Conservation (phyloP, 2,797 vertebrate species). For the Brotula barbata region DNA sequence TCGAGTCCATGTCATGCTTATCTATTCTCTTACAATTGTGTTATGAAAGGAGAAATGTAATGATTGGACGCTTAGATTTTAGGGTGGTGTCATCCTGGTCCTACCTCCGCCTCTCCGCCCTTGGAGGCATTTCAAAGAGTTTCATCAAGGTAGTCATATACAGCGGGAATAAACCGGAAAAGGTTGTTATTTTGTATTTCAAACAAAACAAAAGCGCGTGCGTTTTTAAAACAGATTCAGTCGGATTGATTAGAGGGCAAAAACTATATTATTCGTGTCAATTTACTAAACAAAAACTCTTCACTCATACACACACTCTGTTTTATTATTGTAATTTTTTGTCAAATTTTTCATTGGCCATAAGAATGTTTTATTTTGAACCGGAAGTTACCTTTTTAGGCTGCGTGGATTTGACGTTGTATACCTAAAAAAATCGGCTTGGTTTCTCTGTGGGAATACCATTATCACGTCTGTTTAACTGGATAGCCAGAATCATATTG, state of each 20-base stretch:
- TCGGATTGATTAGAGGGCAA: no score
- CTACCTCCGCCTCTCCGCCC: slow-evolving; percentile 75
- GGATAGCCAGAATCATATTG: slow-evolving; percentile 42
- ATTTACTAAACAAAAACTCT: no score
- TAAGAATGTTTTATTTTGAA: slow-evolving; percentile 47
- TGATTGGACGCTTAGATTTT: not conserved
- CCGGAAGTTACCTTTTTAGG: slow-evolving; percentile 45
- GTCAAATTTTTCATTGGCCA: not conserved
- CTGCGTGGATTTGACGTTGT: not conserved
- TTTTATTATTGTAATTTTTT: no score
- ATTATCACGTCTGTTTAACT: slow-evolving; percentile 56
- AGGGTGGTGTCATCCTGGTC: slow-evolving; percentile 56
- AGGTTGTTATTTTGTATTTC: accelerated
- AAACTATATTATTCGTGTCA: no score
- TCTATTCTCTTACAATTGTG: no score
- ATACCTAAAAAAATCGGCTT: slow-evolving; percentile 61
- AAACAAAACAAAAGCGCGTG: slow-evolving; percentile 16
- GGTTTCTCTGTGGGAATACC: slow-evolving; percentile 48
- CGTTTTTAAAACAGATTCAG: no score
- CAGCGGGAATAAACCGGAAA: slow-evolving; percentile 30
- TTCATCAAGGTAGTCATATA: slow-evolving; percentile 21
- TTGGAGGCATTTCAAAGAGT: slow-evolving; percentile 71
- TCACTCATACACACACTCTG: no score
- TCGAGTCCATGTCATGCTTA: no score
- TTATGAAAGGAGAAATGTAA: no score